Evolutionary conservation across 2,797 vertebrate species (phyloP).

Genomic region (Thaleichthys pacificus): DNA sequence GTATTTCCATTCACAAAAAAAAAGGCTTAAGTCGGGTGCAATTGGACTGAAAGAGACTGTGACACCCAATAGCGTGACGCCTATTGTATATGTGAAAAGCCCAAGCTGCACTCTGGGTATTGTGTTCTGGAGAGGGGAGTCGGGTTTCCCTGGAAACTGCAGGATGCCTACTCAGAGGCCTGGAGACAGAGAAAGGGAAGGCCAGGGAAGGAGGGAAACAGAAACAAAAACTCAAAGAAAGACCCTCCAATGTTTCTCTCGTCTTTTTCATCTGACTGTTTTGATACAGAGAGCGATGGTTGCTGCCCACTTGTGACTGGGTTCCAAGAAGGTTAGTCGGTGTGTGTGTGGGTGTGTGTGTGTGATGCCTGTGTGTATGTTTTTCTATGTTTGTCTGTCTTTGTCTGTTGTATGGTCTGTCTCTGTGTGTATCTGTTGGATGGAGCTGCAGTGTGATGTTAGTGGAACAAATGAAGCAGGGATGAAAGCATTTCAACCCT

Average conservation of each 20-base stretch:
- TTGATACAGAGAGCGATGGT: conserved; percentile 48
- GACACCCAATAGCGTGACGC: conserved; percentile 70
- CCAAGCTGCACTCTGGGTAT: conserved; percentile 59
- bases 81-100: conserved; percentile 69
- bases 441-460: background rate
- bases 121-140: conserved; percentile 72
- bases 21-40: conserved; percentile 45
- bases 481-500: background rate
- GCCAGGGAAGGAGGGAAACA: conserved; percentile 57
- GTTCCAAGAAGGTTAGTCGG: conserved; percentile 63
- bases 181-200: conserved; percentile 55
- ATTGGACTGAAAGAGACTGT: conserved; percentile 60
- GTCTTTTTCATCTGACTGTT: conserved; percentile 43
- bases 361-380: conserved; percentile 13
- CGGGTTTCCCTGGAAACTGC: conserved; percentile 71
- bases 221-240: conserved; percentile 50
- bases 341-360: conserved; percentile 28
- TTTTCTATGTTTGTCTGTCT: too few species aligned
- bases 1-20: conserved; percentile 52
- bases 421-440: background rate
- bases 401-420: too few species aligned
- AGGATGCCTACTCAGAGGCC: conserved; percentile 68
- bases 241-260: conserved; percentile 36
- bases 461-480: too few species aligned
- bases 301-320: conserved; percentile 43